These are phyloP conservation scores for Drosophila takahashii DNA, from an alignment of 1,140 invertebrate genomes.

Conservation along the genomic window DNA sequence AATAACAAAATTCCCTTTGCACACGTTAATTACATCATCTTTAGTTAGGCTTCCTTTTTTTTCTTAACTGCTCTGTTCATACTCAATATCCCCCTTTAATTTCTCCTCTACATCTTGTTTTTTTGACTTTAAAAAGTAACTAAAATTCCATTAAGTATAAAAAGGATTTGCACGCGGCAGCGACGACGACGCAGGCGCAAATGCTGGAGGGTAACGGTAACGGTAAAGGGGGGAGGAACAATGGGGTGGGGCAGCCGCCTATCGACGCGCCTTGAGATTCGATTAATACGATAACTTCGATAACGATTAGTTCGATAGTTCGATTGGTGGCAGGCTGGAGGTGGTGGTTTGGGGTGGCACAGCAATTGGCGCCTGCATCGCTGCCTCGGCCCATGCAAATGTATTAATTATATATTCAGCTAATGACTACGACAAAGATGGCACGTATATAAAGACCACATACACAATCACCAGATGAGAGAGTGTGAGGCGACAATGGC, in stretches of 20 bases:
- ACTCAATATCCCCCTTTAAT: slow-evolving; percentile 11
- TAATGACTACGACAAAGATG: slow-evolving; percentile 84
- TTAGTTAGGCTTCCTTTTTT: slow-evolving; percentile 13
- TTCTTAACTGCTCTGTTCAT: slow-evolving; percentile 5
- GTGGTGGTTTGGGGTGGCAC: neutral
- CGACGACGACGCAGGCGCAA: slow-evolving; percentile 53
- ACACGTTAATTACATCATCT: slow-evolving; percentile 41
- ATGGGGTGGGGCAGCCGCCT: neutral
- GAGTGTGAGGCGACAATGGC: slow-evolving; percentile 78
- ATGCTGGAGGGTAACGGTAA: slow-evolving; percentile 3
- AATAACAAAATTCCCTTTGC: slow-evolving; percentile 50
- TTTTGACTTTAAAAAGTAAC: slow-evolving; percentile 63
- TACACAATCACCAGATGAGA: slow-evolving; percentile 84
- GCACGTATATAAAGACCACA: slow-evolving; percentile 84
- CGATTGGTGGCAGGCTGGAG: slow-evolving; percentile 3
- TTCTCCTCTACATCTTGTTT: slow-evolving; percentile 17
- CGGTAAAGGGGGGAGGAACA: neutral
- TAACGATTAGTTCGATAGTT: slow-evolving; percentile 12
- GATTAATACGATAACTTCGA: slow-evolving; percentile 32
- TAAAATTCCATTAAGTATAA: slow-evolving; percentile 71
- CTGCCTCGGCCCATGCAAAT: slow-evolving; percentile 31
- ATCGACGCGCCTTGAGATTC: slow-evolving; percentile 32
- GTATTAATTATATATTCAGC: slow-evolving; percentile 65
- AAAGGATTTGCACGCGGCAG: slow-evolving; percentile 50
- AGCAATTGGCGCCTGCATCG: slow-evolving; percentile 50